phyloP scores from a whole-genome alignment of 2,113 vertebrate species.

The Cricetomys ansorgei region DNA sequence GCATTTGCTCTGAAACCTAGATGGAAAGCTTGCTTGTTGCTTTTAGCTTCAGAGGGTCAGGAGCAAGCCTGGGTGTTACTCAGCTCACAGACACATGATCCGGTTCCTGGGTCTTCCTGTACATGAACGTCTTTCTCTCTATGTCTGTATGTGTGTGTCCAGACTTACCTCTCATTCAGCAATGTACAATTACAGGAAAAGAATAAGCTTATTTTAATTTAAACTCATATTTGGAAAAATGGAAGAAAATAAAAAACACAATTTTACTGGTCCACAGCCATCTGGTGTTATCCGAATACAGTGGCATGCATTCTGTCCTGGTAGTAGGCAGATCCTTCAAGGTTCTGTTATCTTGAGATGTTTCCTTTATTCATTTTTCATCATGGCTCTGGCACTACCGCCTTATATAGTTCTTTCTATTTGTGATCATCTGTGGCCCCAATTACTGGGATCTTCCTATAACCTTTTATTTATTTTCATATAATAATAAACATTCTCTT shows the following conservation, averaged over 20 bases:
- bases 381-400: background rate
- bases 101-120: background rate
- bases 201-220: background rate
- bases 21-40: background rate
- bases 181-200: background rate
- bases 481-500: constrained; percentile 30
- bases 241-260: background rate
- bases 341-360: background rate
- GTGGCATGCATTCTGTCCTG: background rate
- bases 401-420: background rate
- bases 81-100: background rate
- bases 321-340: background rate
- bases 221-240: constrained; percentile 11
- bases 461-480: constrained; percentile 2
- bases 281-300: background rate
- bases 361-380: background rate
- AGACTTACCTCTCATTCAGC: background rate
- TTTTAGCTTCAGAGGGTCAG: background rate
- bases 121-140: background rate
- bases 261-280: background rate
- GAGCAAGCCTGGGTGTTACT: background rate
- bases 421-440: background rate
- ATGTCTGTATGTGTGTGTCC: background rate
- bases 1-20: background rate
- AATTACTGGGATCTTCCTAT: background rate